A percentile compares a stretch with the other conserved stretches of the same genome.
These are phyloP conservation scores for Aegypius monachus DNA, from an alignment of 2,113 vertebrate species.

Conservation along the genomic window DNA sequence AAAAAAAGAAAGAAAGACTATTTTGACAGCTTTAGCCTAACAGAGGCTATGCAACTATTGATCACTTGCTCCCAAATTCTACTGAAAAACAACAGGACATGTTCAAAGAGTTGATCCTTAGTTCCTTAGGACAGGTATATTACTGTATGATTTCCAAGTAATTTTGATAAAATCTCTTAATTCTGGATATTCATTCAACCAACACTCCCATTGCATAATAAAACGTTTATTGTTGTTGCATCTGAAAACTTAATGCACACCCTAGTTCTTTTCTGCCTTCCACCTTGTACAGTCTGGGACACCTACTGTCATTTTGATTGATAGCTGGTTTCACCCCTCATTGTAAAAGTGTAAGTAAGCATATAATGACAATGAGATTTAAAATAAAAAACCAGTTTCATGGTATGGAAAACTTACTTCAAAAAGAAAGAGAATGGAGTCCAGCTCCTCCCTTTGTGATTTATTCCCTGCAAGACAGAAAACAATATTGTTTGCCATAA, in stretches of 20 bases:
- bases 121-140: neutral
- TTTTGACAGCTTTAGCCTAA: neutral
- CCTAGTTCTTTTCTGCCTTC: neutral
- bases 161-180: neutral
- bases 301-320: neutral
- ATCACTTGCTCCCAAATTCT: neutral
- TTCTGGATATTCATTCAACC: neutral
- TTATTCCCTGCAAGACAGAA: slow-evolving; percentile 91
- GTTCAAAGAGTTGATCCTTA: neutral
- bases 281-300: neutral
- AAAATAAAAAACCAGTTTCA: neutral
- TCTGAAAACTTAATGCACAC: neutral
- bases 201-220: neutral
- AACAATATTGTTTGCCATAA: neutral
- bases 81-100: accelerated
- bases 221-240: neutral
- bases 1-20: neutral
- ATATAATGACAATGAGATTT: neutral
- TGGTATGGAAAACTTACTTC: slow-evolving; percentile 84
- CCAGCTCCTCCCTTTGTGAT: slow-evolving; percentile 99
- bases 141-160: neutral
- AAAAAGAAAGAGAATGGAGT: slow-evolving; percentile 99
- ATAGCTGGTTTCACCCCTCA: neutral
- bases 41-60: neutral
- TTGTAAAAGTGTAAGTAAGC: neutral